Percentiles rank a stretch among this genome's conserved stretches.
Conservation (phyloP, 2,797 vertebrate species). For the Myripristis murdjan region DNA sequence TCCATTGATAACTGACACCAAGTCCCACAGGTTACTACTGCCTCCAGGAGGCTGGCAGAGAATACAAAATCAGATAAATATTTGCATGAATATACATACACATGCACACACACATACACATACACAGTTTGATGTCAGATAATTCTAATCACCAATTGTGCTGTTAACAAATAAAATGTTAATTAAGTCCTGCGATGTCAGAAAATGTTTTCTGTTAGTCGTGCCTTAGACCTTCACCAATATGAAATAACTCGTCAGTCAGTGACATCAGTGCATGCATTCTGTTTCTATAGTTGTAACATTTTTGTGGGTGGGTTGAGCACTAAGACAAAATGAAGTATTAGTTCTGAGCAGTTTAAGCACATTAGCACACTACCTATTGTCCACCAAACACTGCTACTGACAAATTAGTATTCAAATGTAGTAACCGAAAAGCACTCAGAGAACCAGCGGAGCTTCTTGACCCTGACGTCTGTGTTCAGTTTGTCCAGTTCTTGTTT, state of each 20-base stretch:
- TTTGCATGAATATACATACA: constrained; percentile 2
- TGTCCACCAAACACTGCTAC: not conserved
- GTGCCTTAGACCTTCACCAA: too few species aligned
- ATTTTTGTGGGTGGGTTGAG: too few species aligned
- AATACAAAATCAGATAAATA: not conserved
- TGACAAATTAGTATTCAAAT: not conserved
- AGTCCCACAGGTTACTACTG: constrained; percentile 96
- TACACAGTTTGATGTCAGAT: not conserved
- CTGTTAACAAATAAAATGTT: too few species aligned
- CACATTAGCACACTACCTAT: too few species aligned
- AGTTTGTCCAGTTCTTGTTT: constrained; percentile 96
- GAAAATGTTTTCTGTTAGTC: too few species aligned
- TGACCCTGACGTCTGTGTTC: constrained; percentile 81
- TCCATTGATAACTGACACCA: constrained; percentile 93
- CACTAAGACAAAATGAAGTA: too few species aligned
- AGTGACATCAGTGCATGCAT: too few species aligned
- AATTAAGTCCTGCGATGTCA: too few species aligned
- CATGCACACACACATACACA: not conserved
- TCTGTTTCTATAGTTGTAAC: too few species aligned
- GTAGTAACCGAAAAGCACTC: constrained; percentile 94
- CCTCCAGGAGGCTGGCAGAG: constrained; percentile 91
- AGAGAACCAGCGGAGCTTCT: constrained; percentile 95
- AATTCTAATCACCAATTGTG: too few species aligned
- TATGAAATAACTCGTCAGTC: too few species aligned
- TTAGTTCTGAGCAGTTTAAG: too few species aligned